phyloP scores from a whole-genome alignment of 2,888 invertebrate genomes.

The Patella caerulea region DNA sequence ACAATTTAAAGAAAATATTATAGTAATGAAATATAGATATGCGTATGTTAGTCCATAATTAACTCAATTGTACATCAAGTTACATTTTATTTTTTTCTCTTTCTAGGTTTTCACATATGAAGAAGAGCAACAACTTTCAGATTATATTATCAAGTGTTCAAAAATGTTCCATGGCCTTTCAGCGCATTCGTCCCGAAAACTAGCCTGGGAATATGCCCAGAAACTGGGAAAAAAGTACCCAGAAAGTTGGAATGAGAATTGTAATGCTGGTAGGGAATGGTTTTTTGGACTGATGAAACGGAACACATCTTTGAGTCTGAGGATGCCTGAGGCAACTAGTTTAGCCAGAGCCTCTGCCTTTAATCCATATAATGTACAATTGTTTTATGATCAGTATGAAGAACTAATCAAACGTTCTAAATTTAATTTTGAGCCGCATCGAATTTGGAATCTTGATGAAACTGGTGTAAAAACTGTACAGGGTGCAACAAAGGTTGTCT shows the following conservation, averaged over 20 bases:
- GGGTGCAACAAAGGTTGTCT: conserved; percentile 12
- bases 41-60: no score
- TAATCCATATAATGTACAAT: background rate
- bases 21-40: no score
- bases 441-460: conserved; percentile 22
- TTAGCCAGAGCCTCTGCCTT: background rate
- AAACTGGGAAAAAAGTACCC: background rate
- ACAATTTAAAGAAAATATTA: no score
- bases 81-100: no score
- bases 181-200: background rate
- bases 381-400: background rate
- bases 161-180: background rate
- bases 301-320: background rate
- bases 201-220: background rate
- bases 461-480: conserved; percentile 24
- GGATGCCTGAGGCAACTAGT: conserved; percentile 11
- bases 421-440: background rate
- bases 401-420: background rate
- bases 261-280: background rate
- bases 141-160: background rate
- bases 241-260: background rate
- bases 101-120: background rate
- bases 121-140: background rate
- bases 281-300: background rate
- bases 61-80: no score